Percentiles rank a stretch among this genome's conserved stretches.
Conservation (phyloP, 2,797 vertebrate species). For the Falco rusticolus region DNA sequence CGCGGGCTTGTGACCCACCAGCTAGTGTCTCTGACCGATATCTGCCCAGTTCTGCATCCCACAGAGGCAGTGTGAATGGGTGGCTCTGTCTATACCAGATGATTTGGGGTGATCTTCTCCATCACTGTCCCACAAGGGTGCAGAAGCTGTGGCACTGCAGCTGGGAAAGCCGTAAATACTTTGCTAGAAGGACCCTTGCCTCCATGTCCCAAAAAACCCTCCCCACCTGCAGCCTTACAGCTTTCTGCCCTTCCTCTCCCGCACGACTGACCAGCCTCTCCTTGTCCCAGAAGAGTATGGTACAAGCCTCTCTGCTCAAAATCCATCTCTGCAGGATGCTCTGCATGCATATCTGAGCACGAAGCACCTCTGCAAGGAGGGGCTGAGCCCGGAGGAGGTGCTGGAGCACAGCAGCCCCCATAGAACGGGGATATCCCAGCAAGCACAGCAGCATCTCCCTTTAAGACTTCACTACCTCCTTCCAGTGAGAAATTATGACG, state of each 20-base stretch:
- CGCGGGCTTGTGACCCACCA: background rate
- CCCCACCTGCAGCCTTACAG: background rate
- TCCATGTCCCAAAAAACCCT: rapidly evolving
- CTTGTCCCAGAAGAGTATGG: background rate
- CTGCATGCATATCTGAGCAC: background rate
- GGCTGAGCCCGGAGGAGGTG: background rate
- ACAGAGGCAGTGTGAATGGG: background rate
- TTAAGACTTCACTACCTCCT: background rate
- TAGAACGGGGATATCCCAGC: background rate
- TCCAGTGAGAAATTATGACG: background rate
- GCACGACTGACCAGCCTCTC: background rate
- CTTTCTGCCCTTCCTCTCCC: background rate
- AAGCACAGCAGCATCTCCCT: background rate
- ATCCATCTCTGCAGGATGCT: background rate
- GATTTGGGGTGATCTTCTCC: background rate
- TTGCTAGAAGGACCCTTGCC: background rate
- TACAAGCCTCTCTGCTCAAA: background rate
- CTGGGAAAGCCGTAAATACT: background rate
- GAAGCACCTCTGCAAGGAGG: background rate
- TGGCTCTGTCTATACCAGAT: background rate
- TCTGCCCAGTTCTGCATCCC: background rate
- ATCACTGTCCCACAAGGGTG: background rate
- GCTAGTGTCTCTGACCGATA: background rate
- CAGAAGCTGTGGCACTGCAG: background rate
- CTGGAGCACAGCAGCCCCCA: background rate